Evolutionary conservation across 1,140 invertebrate species (phyloP), one percentile per base, ranked within the genome.

Genomic region (Prorops nasuta): DNA sequence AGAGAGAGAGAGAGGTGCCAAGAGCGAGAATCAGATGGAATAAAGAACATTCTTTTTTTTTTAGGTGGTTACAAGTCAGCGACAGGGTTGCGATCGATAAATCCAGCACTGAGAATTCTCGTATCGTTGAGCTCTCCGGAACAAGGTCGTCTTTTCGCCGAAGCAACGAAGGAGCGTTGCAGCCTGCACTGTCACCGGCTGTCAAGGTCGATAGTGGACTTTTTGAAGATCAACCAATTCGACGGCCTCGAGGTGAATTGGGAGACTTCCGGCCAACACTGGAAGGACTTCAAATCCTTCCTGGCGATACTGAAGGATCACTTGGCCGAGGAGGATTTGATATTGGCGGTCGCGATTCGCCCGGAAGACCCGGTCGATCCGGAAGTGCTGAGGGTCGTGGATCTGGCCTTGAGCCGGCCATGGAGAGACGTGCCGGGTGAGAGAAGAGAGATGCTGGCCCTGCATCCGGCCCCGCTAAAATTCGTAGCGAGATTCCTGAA

Each of bases 171-270:
- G 16, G 34, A 36, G n/a, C 14, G 19, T 22, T 83, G 38, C 39
- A 80, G 56, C 57, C 79, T 52, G 54, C 79, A 44, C 62, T 84
- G 51, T 14, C 59, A 70, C 8, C 48, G 36, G 4, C 35, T 69
- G 9, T 20, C 44, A 3, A 55, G 60, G 4, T 84, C 82, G 1
- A 71, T 81, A 2, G 31, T 84, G 0, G 61, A 69, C 2, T 83
- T 84, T 42, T 52, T 87, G 0, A 56, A 76, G 15, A 64, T 78
- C 42, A 72, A 83, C 47, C 69, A 77, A 4, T 85, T 87, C 47
- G 84, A 87, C 61, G 85, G 85, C 0, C 56, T 86, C 0, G 83
- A 85, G 48, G 63, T 87, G 1, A 80, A 86, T 39, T 86, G 84
- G 84, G 78, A 83, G 34, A 74, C 74, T 41, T 24, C 49, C 7